Base-by-base conservation (phyloP, 2,113 vertebrate genomes). In the Ailuropoda melanoleuca region DNA sequence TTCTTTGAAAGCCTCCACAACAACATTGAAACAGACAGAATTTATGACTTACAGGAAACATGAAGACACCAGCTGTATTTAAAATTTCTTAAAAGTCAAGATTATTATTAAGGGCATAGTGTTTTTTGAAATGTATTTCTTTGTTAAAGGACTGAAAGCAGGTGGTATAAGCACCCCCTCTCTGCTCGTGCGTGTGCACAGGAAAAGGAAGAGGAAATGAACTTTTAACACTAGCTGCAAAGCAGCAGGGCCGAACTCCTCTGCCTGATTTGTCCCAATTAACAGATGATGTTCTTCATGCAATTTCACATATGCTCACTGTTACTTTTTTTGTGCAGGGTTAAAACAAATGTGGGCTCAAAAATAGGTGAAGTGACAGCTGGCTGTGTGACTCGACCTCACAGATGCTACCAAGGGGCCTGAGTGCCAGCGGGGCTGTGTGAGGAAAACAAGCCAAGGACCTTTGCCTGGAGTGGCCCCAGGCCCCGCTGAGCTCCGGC, bases 171-270 rank as follows among this genome's bases (percentile, higher is more conserved):
- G 37, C 34, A 6, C 3, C 23, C 4, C 18, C 78, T 31, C 2
- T 4, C 12, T 2, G 4, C 18, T 66, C 31, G 5, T 0, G 1
- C 15, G 12, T 13, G 5, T 1, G 0, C 4, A 43, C 15, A 4
- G n/a, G 34, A 19, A 29, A 60, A 53, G 18, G 19, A 62, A 37
- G 6, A 48, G 18, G 75, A 70, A 90, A 13, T 0, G 12, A 64
- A 48, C 80, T 37, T 66, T 48, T 18, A 58, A 68, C 14, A 83
- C 1, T 1, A 23, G 26, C 53, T 46, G 29, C n/a, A 39, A 64
- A 85, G 39, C 66, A 66, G 48, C 4, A 26, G 55, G 68, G 17
- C 93, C 48, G 12, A 29, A 77, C 17, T 21, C 46, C 5, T 26
- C 8, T n/a, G n/a, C 29, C 24, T 8, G 0, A 19, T 7, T 6